These are phyloP conservation scores for Zaprionus lineosus DNA, from an alignment of 2,888 invertebrate species.

Conservation along the genomic window DNA sequence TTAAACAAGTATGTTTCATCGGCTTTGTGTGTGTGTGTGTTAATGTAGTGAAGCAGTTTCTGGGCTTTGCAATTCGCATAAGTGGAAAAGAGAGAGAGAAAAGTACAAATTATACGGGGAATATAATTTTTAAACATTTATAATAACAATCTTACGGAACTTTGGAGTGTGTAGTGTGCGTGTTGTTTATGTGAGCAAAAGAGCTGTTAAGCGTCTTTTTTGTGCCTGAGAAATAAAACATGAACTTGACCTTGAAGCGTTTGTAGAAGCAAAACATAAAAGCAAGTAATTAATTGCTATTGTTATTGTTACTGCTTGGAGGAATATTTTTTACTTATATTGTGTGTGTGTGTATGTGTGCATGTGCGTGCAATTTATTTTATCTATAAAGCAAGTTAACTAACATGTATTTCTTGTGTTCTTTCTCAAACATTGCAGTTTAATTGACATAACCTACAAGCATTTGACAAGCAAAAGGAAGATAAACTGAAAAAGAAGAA, in stretches of 20 bases:
- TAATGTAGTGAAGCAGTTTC: neutral
- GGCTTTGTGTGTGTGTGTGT: slow-evolving; percentile 1
- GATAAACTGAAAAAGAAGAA: neutral
- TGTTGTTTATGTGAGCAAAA: slow-evolving; percentile 27
- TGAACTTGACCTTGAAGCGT: slow-evolving; percentile 74
- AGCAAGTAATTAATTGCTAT: slow-evolving; percentile 46
- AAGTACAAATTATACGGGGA: slow-evolving; percentile 22
- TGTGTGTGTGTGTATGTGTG: neutral
- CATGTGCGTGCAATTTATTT: slow-evolving; percentile 7
- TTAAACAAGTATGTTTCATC: slow-evolving; percentile 25
- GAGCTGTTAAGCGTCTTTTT: slow-evolving; percentile 27
- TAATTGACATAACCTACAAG: slow-evolving; percentile 56
- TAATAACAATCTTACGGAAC: slow-evolving; percentile 24
- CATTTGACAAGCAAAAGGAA: slow-evolving; percentile 47
- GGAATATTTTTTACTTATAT: neutral
- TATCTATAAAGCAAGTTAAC: slow-evolving; percentile 16
- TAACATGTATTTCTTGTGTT: slow-evolving; percentile 24
- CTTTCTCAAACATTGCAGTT: slow-evolving; percentile 45
- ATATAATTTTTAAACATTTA: slow-evolving; percentile 17
- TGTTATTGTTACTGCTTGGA: slow-evolving; percentile 18
- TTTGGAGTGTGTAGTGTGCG: slow-evolving; percentile 11
- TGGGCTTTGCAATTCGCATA: slow-evolving; percentile 44
- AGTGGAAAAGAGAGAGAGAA: slow-evolving; percentile 7
- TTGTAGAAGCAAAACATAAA: slow-evolving; percentile 48
- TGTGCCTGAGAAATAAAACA: slow-evolving; percentile 42